A percentile compares a stretch with the other conserved stretches of the same genome.
Evolutionary conservation across 2,113 vertebrate genomes (phyloP).

Genomic region (Oreotrochilus melanogaster): DNA sequence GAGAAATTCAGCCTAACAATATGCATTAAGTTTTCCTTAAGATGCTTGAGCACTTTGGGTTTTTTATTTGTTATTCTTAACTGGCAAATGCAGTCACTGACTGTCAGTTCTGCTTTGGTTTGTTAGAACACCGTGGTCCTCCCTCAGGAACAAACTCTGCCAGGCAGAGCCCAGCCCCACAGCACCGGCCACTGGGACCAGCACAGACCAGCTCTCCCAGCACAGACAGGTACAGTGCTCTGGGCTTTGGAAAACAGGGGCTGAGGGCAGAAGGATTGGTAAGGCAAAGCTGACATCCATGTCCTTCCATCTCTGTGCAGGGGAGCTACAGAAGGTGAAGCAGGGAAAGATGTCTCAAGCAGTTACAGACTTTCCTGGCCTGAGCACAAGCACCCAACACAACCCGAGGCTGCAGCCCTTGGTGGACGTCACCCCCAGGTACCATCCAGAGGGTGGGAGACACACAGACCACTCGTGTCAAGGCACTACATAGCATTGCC

Average conservation of each 20-base stretch:
- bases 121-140: conserved; percentile 87
- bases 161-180: conserved; percentile 90
- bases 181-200: conserved; percentile 86
- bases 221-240: conserved; percentile 69
- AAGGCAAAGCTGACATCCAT: rapidly evolving
- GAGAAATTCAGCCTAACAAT: background rate
- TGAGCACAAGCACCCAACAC: conserved; percentile 82
- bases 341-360: conserved; percentile 72
- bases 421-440: conserved; percentile 82
- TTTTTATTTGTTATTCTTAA: background rate
- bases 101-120: background rate
- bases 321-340: conserved; percentile 77
- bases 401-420: conserved; percentile 69
- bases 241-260: conserved; percentile 1
- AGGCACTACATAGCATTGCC: background rate
- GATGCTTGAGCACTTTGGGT: background rate
- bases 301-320: conserved; percentile 57
- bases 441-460: background rate
- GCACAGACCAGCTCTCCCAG: conserved; percentile 72
- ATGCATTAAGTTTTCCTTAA: background rate
- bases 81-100: background rate
- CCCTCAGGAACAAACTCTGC: conserved; percentile 93
- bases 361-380: conserved; percentile 78
- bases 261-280: background rate
- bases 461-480: rapidly evolving